Conservation (phyloP, 2,888 invertebrate genomes). For the Leptopilina myrica region DNA sequence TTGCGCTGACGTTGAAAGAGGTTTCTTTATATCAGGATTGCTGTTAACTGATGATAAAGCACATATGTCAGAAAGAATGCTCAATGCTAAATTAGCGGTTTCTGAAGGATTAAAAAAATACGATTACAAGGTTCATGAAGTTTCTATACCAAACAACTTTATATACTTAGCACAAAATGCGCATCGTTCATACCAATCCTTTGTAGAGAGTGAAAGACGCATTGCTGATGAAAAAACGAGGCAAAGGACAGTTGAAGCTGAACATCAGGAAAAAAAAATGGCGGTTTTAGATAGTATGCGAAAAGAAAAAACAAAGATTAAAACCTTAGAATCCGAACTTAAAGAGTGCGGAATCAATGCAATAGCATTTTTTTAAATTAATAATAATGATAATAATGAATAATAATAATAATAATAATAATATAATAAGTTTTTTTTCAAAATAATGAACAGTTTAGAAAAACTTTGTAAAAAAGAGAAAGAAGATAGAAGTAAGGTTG, state of each 20-base stretch:
- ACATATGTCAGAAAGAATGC: constrained; percentile 41
- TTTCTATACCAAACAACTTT: constrained; percentile 41
- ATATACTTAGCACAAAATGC: constrained; percentile 3
- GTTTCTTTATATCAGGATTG: constrained; percentile 41
- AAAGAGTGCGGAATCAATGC: background rate
- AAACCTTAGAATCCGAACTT: background rate
- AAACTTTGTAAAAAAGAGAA: constrained; percentile 15
- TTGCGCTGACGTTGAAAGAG: constrained; percentile 43
- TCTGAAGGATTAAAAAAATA: constrained; percentile 42
- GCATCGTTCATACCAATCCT: background rate
- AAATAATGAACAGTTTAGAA: constrained; percentile 26
- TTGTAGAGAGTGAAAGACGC: background rate
- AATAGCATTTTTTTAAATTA: too few relatives aligned
- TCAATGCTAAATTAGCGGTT: constrained; percentile 42
- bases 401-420: too few relatives aligned
- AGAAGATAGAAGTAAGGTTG: constrained; percentile 1
- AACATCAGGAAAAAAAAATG: background rate
- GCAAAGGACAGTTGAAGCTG: background rate
- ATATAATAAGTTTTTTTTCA: background rate
- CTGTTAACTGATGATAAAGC: constrained; percentile 43
- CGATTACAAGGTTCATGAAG: constrained; percentile 26
- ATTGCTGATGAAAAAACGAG: background rate
- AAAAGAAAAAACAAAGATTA: background rate
- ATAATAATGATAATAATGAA: too few relatives aligned
- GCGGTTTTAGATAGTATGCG: background rate